Base-by-base conservation (phyloP, 53 echinoderm and acorn worm species). In the Zoroaster sp. region DNA sequence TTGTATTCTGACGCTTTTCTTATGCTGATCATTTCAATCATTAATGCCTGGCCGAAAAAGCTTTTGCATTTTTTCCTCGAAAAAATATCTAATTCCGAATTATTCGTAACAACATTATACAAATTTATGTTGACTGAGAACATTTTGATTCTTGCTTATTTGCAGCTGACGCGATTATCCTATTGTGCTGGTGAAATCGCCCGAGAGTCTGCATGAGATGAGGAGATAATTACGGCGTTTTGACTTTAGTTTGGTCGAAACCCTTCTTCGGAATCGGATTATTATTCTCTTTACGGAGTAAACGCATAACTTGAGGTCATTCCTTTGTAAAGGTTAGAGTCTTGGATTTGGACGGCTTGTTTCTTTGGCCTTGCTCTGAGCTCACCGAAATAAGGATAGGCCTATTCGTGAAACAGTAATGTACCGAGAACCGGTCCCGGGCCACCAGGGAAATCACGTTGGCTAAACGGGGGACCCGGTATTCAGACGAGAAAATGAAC, bases 371-470 rank as follows among this genome's bases (percentile, higher is more conserved):
- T 36, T 40, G 35, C 73, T 40, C 12, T 21, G 40, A 38, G 39
- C 37, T 43, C 37, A 40, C 17, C 11, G 36, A 54, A 36, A 78
- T 38, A 34, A 20, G 20, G 30, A 35, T 21, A 33, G 15, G 73
- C 23, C 20, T n/a, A 78, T 78, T 78, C 55, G 54, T 52, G 30
- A 59, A 36, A 59, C 37, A 36, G 40, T 38, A 78, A 55, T 78
- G 39, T 23, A 59, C n/a, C 36, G 63, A 54, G 30, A 23, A 28
- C 3, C 37, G 1, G 63, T 12, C 9, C 21, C 20, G 35, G 12
- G 55, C 59, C 78, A 28, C 55, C n/a, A 8, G 78, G 78, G 78
- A 78, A 78, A 78, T 78, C 78, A 78, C 37, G 55, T 35, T 8
- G 38, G 54, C 17, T 37, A 14, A n/a, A 59, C 28, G 63, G 63